phyloP scores from a whole-genome alignment of 2,113 vertebrate species.

The Felis chaus region DNA sequence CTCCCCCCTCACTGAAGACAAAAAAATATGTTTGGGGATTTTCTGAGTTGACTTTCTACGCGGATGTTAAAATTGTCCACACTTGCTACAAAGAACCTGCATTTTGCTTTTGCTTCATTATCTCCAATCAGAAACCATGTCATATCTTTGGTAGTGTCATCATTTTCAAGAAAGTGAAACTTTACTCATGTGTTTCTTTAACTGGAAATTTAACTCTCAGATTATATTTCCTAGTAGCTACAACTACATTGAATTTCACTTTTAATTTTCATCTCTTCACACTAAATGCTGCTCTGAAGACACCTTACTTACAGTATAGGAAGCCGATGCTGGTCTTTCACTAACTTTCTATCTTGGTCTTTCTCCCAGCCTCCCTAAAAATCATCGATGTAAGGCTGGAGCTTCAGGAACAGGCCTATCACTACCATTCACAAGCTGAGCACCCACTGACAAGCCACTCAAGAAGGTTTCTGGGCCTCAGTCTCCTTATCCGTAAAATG shows the following conservation, averaged over 20 bases:
- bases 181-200: conserved; percentile 45
- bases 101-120: not conserved
- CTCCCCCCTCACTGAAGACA: not conserved
- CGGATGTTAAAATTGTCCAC: not conserved
- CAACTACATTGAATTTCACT: conserved; percentile 47
- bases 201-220: conserved; percentile 65
- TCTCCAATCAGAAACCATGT: conserved; percentile 45
- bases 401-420: not conserved
- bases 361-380: not conserved
- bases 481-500: not conserved
- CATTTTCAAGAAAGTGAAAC: conserved; percentile 78
- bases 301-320: not conserved
- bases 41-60: not conserved
- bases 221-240: conserved; percentile 49
- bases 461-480: not conserved
- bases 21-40: not conserved
- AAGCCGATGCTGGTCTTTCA: not conserved
- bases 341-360: not conserved
- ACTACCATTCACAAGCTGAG: not conserved
- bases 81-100: not conserved
- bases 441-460: not conserved
- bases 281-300: not conserved
- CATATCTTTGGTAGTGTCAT: conserved; percentile 11
- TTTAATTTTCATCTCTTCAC: conserved; percentile 37
- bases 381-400: not conserved